Percentiles rank a stretch among this genome's conserved stretches.
These are phyloP conservation scores for Nanger granti DNA, from an alignment of 2,113 vertebrate species.

Conservation along the genomic window DNA sequence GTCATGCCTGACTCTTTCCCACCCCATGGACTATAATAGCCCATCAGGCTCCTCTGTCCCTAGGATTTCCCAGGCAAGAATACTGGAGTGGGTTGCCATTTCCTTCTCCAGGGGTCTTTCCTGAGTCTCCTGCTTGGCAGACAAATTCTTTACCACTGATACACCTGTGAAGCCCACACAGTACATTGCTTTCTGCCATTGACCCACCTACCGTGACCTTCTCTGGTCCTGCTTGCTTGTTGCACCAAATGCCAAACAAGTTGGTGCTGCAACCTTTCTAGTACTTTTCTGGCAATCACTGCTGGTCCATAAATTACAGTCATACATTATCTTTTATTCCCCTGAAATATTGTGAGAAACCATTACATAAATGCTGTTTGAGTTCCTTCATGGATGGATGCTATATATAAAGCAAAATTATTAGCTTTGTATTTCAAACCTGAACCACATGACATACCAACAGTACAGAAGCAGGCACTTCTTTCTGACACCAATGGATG, in stretches of 20 bases:
- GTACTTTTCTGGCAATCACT: not conserved
- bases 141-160: not conserved
- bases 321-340: not conserved
- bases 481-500: conserved; percentile 56
- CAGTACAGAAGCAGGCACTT: conserved; percentile 14
- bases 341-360: conserved; percentile 37
- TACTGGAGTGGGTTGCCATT: not conserved
- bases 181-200: rapidly evolving
- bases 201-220: rapidly evolving
- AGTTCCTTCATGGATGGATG: conserved; percentile 8
- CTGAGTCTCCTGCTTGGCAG: not conserved
- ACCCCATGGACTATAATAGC: not conserved
- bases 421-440: conserved; percentile 56
- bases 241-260: not conserved
- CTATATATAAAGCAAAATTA: conserved; percentile 57
- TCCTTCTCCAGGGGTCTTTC: not conserved
- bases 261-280: not conserved
- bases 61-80: not conserved
- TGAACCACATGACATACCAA: conserved; percentile 38
- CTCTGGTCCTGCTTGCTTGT: not conserved
- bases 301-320: not conserved
- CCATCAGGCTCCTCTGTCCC: not conserved
- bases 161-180: not conserved
- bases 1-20: not conserved
- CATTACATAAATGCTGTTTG: not conserved